Percentiles rank a stretch among this genome's conserved stretches.
phyloP scores from a whole-genome alignment of 2,797 vertebrate species.

The Periparus ater region DNA sequence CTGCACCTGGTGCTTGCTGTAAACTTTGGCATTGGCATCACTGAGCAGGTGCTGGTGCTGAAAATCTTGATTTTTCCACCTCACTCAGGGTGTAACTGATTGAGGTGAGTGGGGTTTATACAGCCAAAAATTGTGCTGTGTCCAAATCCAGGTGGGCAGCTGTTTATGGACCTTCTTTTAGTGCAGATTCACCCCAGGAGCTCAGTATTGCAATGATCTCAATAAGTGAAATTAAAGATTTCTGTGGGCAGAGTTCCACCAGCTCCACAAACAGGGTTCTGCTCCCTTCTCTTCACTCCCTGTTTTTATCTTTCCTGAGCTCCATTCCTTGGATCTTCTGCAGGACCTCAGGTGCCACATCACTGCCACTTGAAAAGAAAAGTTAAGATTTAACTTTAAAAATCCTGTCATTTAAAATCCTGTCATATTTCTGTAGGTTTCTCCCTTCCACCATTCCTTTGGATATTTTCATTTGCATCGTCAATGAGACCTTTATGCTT shows the following conservation, averaged over 20 bases:
- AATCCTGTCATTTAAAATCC: neutral
- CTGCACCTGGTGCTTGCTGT: neutral
- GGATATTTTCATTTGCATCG: neutral
- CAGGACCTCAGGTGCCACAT: neutral
- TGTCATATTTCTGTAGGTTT: rapidly evolving
- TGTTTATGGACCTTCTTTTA: neutral
- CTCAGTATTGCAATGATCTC: neutral
- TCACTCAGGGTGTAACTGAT: neutral
- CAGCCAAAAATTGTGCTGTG: neutral
- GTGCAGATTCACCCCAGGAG: neutral
- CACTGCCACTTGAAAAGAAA: neutral
- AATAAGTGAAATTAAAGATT: neutral
- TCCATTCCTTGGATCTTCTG: neutral
- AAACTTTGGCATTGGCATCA: neutral
- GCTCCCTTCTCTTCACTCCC: neutral
- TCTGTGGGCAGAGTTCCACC: neutral
- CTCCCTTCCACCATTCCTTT: neutral
- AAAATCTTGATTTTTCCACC: neutral
- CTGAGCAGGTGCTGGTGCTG: neutral
- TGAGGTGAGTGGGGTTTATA: neutral
- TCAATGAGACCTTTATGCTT: neutral
- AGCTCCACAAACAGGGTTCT: neutral
- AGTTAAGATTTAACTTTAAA: neutral
- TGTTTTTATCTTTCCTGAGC: neutral
- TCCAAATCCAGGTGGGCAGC: neutral